Evolutionary conservation across 2,113 vertebrate species (phyloP), one percentile per base, ranked within the genome.

Genomic region (Salminus brasiliensis): DNA sequence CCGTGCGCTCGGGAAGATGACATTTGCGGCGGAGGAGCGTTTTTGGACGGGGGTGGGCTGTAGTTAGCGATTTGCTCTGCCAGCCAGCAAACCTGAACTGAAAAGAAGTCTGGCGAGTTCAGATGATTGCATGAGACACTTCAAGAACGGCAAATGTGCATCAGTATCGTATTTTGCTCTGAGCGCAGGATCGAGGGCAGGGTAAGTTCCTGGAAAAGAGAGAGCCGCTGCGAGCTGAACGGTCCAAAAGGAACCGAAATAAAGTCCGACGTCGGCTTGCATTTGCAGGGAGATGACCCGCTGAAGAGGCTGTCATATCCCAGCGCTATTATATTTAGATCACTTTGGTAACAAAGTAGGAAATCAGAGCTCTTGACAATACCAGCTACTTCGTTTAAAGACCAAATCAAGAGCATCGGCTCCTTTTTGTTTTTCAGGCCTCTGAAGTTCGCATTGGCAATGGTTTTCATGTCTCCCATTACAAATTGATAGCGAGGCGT

Each of bases 121-220:
- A 30, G 55, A 53, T 78, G 78, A 80, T 59, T 53, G 23, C 16
- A 59, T 39, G 41, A 23, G 45, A 79, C 68, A 65, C 49, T 71
- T 79, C 60, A 72, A 71, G 59, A 66, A 47, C 36, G 67, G 39
- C 72, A 53, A 53, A 57, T 36, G 36, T 30, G 49, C 66, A 69
- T 67, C 72, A 75, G 60, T 74, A 72, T 81, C 66, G 67, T 29
- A 70, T 80, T 74, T 79, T 36, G 70, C 83, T 76, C 27, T 29
- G 27, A 85, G 75, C 63, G 16, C 5, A 53, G 30, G 39, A 76
- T 23, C 8, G 16, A 47, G 73, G 29, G 66, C n/a, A 21, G 53
- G 53, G 52, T 10, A 36, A 52, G 39, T 77, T 80, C 60, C 73
- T 68, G 68, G 73, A 80, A 79, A 80, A 83, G 66, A 70, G 65